These are phyloP conservation scores for Tethya wilhelma DNA, from an alignment of 37 sponge, comb jelly and placozoan species.

Conservation along the genomic window DNA sequence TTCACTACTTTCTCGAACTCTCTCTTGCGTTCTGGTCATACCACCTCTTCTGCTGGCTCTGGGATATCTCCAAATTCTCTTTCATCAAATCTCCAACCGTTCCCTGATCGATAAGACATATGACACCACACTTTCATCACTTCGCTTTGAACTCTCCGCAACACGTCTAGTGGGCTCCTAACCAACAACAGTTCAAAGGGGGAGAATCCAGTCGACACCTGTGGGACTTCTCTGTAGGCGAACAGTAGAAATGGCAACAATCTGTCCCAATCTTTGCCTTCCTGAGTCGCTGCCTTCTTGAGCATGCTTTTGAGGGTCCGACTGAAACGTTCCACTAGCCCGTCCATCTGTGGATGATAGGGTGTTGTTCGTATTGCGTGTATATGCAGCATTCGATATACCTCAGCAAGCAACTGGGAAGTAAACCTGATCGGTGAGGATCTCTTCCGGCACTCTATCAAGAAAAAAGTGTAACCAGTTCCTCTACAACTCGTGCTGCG, in stretches of 20 bases:
- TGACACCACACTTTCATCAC: background rate
- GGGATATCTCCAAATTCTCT: background rate
- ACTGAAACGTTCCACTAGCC: too few relatives aligned
- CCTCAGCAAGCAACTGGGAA: too few relatives aligned
- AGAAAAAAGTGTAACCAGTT: too few relatives aligned
- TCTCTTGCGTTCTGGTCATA: background rate
- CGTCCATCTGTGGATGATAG: too few relatives aligned
- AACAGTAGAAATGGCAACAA: background rate
- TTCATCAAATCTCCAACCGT: background rate
- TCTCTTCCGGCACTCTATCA: too few relatives aligned
- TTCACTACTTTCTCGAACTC: background rate
- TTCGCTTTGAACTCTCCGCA: background rate
- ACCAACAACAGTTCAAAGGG: background rate
- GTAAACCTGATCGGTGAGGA: constrained; percentile 32
- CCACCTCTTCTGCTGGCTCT: background rate
- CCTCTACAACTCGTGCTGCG: too few relatives aligned
- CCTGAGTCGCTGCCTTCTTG: background rate
- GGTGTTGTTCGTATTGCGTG: background rate
- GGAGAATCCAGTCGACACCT: background rate
- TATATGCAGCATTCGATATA: constrained; percentile 9
- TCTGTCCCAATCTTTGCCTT: too few relatives aligned
- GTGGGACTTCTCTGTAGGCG: background rate
- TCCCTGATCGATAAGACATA: background rate
- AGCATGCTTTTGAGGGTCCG: constrained; percentile 27
- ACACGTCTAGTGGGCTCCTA: background rate